These are phyloP conservation scores for Lota lota DNA, from an alignment of 2,113 vertebrate species.

Conservation along the genomic window DNA sequence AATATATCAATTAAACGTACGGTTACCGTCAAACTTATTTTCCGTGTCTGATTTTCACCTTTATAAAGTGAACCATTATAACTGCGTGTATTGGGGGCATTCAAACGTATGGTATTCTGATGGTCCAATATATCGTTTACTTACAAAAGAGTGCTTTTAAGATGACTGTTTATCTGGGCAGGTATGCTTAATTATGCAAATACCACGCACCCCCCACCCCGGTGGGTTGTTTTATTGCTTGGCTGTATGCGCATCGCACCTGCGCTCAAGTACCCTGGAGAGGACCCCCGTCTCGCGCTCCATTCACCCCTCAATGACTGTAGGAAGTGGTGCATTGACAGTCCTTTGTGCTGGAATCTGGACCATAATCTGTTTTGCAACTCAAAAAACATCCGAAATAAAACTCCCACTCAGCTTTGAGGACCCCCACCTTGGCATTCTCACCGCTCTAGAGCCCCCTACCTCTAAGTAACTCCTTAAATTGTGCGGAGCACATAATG, in stretches of 20 bases:
- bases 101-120: no score
- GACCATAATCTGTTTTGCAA: conserved; percentile 80
- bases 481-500: conserved; percentile 29
- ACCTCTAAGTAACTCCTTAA: conserved; percentile 18
- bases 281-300: conserved; percentile 57
- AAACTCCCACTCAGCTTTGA: conserved; percentile 60
- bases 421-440: conserved; percentile 73
- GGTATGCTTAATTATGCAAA: conserved; percentile 35
- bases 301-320: conserved; percentile 64
- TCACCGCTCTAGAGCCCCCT: conserved; percentile 30
- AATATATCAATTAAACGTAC: no score
- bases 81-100: no score
- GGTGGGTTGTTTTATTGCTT: conserved; percentile 37
- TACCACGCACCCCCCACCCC: background rate
- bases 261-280: conserved; percentile 54
- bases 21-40: no score
- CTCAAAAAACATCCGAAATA: conserved; percentile 76
- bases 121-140: no score
- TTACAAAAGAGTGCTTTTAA: background rate
- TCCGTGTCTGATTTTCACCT: no score
- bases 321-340: conserved; percentile 74
- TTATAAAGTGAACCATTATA: no score
- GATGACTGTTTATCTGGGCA: conserved; percentile 50
- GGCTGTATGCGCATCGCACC: conserved; percentile 64
- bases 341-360: conserved; percentile 71